Evolutionary conservation across 1,140 invertebrate genomes (phyloP).

Genomic region (Lasaia peninsularis): DNA sequence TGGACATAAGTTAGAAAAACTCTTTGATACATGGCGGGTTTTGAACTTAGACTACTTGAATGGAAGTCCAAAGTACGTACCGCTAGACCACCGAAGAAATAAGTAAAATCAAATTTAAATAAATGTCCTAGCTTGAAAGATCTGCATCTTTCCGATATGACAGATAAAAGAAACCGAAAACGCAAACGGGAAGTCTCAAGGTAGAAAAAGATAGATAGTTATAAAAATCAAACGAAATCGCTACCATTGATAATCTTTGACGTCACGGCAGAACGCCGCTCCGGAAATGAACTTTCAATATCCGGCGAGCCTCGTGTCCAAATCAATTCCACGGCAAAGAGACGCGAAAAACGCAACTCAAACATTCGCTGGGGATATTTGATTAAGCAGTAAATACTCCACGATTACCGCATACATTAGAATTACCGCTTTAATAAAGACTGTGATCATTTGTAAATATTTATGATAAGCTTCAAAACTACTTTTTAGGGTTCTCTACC

Average conservation of each 20-base stretch:
- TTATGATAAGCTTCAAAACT: too few relatives aligned
- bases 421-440: neutral
- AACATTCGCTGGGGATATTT: conserved; percentile 17
- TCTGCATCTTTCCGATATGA: too few relatives aligned
- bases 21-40: too few relatives aligned
- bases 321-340: conserved; percentile 45
- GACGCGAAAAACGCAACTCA: conserved; percentile 34
- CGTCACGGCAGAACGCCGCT: neutral
- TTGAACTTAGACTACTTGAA: too few relatives aligned
- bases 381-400: conserved; percentile 24
- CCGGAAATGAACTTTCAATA: conserved; percentile 42
- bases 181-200: neutral
- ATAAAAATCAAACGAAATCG: neutral
- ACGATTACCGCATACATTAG: neutral
- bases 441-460: neutral
- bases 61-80: too few relatives aligned
- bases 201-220: neutral
- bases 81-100: too few relatives aligned
- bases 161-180: neutral
- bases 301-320: conserved; percentile 33
- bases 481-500: too few relatives aligned
- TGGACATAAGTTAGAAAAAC: too few relatives aligned
- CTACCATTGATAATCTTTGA: conserved; percentile 6
- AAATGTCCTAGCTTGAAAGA: too few relatives aligned
- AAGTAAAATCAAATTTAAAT: too few relatives aligned